Conservation (phyloP, 2,888 invertebrate species). For the Candidula unifasciata region DNA sequence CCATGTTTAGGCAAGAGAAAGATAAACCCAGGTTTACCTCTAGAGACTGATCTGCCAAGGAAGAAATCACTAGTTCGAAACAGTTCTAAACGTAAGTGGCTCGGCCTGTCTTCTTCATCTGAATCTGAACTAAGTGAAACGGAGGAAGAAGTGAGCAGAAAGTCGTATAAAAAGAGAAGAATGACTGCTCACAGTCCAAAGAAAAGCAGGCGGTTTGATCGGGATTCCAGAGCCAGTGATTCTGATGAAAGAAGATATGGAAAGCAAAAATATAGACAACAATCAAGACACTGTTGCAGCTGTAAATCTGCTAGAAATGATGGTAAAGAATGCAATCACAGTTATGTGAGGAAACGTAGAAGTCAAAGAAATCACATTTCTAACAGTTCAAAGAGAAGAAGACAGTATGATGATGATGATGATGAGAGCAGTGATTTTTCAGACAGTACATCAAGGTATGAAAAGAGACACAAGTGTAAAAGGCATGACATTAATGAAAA, state of each 20-base stretch:
- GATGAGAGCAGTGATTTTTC: slow-evolving; percentile 9
- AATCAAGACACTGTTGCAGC: not conserved
- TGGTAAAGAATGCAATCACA: not conserved
- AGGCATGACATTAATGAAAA: not conserved
- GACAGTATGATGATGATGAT: not conserved
- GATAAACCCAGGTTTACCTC: not conserved
- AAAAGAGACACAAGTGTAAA: not conserved
- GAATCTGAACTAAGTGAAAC: slow-evolving; percentile 32
- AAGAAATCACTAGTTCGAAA: slow-evolving; percentile 10
- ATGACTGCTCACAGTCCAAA: not conserved
- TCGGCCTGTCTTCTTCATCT: slow-evolving; percentile 38
- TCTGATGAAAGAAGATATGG: slow-evolving; percentile 40
- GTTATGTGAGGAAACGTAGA: not conserved
- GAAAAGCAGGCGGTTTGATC: slow-evolving; percentile 6
- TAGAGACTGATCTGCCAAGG: not conserved
- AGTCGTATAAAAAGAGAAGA: slow-evolving; percentile 15
- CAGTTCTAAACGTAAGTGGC: slow-evolving; percentile 27
- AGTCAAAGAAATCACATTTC: not conserved
- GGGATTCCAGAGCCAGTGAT: not conserved
- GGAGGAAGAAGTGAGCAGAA: slow-evolving; percentile 18
- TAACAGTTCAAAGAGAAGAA: slow-evolving; percentile 11
- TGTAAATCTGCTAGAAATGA: not conserved
- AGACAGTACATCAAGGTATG: not conserved
- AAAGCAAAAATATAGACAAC: not conserved
- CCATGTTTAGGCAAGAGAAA: slow-evolving; percentile 20